Evolutionary conservation across 2,888 invertebrate species (phyloP).

Genomic region (Marronus borbonicus): DNA sequence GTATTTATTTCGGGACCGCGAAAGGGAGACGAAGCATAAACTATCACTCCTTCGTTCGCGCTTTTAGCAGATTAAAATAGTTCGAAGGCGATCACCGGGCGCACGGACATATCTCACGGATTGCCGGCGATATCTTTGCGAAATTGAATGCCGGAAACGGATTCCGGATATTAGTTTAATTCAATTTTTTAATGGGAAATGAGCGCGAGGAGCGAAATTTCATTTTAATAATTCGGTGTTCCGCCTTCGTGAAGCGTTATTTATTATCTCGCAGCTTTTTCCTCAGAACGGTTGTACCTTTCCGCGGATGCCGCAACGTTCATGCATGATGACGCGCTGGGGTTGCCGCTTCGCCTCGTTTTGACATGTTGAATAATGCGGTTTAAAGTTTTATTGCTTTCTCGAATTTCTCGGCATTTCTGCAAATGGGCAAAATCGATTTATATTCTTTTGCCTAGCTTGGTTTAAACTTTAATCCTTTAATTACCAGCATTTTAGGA

Average conservation of each 20-base stretch:
- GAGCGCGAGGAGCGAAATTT: neutral
- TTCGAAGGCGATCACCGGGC: neutral
- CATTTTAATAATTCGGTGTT: constrained; percentile 25
- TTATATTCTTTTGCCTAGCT: neutral
- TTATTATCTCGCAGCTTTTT: neutral
- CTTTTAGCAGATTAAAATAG: constrained; percentile 49
- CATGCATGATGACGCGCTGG: no score
- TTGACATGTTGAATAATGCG: neutral
- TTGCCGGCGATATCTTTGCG: constrained; percentile 1
- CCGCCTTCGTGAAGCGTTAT: neutral
- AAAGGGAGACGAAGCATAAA: constrained; percentile 24
- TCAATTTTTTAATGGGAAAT: constrained; percentile 26
- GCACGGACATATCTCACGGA: no score
- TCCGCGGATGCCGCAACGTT: neutral
- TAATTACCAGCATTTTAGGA: neutral
- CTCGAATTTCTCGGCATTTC: neutral
- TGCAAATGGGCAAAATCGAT: neutral
- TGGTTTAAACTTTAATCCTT: neutral
- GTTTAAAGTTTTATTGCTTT: constrained; percentile 3
- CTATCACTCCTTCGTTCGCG: constrained; percentile 26
- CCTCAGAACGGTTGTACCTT: neutral
- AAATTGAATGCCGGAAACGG: constrained; percentile 17
- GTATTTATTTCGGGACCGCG: constrained; percentile 38
- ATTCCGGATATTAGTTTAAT: constrained; percentile 34
- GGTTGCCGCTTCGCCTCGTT: neutral